Base-by-base conservation (phyloP, 2,113 vertebrate species). In the Delphinus delphis region DNA sequence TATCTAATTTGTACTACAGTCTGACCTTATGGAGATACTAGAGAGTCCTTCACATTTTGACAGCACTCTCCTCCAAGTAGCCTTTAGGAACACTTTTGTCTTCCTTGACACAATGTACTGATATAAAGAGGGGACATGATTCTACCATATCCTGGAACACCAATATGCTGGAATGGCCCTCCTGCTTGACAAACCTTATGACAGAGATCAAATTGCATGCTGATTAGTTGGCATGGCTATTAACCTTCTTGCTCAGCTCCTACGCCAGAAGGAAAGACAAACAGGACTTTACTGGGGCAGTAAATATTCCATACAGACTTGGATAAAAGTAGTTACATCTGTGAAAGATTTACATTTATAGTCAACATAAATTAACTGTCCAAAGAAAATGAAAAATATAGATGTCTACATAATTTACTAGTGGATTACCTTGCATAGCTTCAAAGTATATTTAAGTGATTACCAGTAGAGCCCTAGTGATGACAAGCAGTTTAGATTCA, bases 361-460 rank as follows among this genome's bases (percentile, higher is more conserved):
- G 55, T 38, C 90, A 94, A 73, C 84, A 83, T 96, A 98, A 98
- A 97, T 97, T 96, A 97, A 80, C 92, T 96, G 67, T 93, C 71
- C 79, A 84, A 91, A 90, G 68, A 96, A 91, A 97, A 93, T 90
- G 92, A 92, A 97, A 97, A 88, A 76, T 80, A 73, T 0, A 81
- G 17, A 67, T 91, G 23, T 95, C 58, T 65, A 36, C 14, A 77
- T 96, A 97, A 98, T 97, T 98, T 97, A 88, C 88, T 90, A 14
- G 67, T n/a, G 90, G 93, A 80, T 9, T 18, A 20, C 74, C 88
- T 50, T 96, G 58, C 71, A 83, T 86, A 92, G 23, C 33, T 96
- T 97, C 84, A 93, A 33, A 79, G 71, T 58, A 67, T 31, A 23
- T 0, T 5, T 1, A 58, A 73, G 15, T 97, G 92, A 95, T 94